These are phyloP conservation scores for Perodicticus potto DNA, from an alignment of 2,797 vertebrate genomes.

Conservation along the genomic window DNA sequence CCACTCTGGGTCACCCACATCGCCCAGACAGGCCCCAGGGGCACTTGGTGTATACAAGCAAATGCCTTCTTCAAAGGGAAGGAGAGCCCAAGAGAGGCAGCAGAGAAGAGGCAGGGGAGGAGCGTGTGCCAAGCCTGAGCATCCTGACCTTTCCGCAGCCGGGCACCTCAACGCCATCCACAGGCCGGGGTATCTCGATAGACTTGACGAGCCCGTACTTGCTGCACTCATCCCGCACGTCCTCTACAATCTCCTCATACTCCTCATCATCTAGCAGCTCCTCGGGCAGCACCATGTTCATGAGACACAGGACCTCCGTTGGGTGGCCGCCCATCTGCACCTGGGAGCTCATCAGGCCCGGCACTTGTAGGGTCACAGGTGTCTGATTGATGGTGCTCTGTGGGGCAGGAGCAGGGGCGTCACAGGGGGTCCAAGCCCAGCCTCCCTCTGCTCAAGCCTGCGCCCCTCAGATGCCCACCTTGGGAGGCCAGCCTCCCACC, in stretches of 20 bases:
- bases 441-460: not conserved
- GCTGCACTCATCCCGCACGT: conserved; percentile 95
- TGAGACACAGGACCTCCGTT: conserved; percentile 96
- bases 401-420: not conserved
- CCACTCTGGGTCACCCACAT: not conserved
- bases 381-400: conserved; percentile 97
- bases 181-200: conserved; percentile 96
- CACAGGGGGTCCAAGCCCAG: not conserved
- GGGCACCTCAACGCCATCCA: conserved; percentile 95
- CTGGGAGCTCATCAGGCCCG: conserved; percentile 94
- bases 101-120: too few species aligned
- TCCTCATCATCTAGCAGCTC: conserved; percentile 96
- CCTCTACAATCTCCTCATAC: conserved; percentile 97
- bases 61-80: not conserved
- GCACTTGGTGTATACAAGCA: not conserved
- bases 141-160: conserved; percentile 94
- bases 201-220: conserved; percentile 97
- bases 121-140: not conserved
- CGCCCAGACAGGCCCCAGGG: not conserved
- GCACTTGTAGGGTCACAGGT: conserved; percentile 97
- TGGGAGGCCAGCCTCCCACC: not conserved
- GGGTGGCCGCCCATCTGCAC: conserved; percentile 96
- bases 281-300: conserved; percentile 98
- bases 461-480: not conserved
- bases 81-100: not conserved